Conservation (phyloP, 2,113 vertebrate genomes). For the Scortum barcoo region DNA sequence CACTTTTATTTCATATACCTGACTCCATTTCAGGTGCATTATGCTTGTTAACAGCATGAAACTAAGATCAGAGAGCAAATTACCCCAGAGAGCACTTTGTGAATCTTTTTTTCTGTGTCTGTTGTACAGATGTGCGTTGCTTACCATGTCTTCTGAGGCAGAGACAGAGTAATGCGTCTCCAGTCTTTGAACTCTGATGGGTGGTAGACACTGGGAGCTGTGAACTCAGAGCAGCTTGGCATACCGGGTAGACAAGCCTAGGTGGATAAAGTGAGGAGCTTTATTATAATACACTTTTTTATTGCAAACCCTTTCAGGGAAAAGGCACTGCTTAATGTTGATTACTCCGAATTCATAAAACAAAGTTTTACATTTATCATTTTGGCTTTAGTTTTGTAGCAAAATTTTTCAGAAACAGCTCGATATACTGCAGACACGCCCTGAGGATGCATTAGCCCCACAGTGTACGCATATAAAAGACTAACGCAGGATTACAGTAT, state of each 20-base stretch:
- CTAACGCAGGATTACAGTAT: conserved; percentile 39
- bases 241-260: conserved; percentile 98
- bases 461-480: conserved; percentile 27
- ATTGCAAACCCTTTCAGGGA: not conserved
- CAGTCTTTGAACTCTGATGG: conserved; percentile 95
- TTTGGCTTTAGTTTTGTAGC: conserved; percentile 2
- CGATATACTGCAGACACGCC: not conserved
- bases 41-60: conserved; percentile 27
- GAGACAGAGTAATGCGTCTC: conserved; percentile 93
- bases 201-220: conserved; percentile 95
- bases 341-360: conserved; percentile 1
- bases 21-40: conserved; percentile 6
- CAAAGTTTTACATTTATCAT: not conserved
- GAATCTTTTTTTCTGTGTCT: conserved; percentile 16
- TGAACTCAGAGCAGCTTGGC: conserved; percentile 98
- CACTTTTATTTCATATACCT: conserved; percentile 11
- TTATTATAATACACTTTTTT: not conserved
- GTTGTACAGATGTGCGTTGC: conserved; percentile 37
- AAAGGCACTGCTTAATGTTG: not conserved
- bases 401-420: conserved; percentile 24
- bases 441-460: conserved; percentile 7
- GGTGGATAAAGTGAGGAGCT: conserved; percentile 55
- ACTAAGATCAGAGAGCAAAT: conserved; percentile 9
- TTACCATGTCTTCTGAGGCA: conserved; percentile 98
- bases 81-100: conserved; percentile 21